Base-by-base conservation (phyloP, 2,888 invertebrate species). In the Automeris io region DNA sequence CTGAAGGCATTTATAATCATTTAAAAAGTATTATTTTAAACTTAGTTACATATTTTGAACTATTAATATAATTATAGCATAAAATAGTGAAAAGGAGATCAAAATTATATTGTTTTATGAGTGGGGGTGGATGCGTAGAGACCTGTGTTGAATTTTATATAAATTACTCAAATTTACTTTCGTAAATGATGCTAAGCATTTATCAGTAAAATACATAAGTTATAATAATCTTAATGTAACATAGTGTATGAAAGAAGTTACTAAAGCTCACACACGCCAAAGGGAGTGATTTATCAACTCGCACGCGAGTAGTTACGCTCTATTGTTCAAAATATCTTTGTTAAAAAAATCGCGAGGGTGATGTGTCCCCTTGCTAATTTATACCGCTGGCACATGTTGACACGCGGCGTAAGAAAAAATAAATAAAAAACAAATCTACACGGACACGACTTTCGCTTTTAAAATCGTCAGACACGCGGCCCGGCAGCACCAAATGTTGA, bases 351-450 rank as follows among this genome's bases (percentile, higher is more conserved):
- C 61, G 79, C 76, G 72, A 81, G 85, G 85, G 85, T 72, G 75
- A 70, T 61, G 54, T 51, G 57, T 64, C 69, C 85, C 85, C 82
- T 69, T 72, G 83, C 82, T 85, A 86, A 86, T 85, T 86, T 85
- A 73, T 67, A 81, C 74, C 71, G 58, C 68, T 64, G 69, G 81
- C 86, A 78, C 82, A 83, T 81, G 85, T 79, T 78, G 86, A 83
- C 86, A 83, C 85, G 83, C 78, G 82, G 63, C 66, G 54, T 48
- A 49, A 63, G 66, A 78, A 73, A 79, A 75, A 78, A 74, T 70
- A 64, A 73, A 70, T 70, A 61, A 72, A 77, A 77, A 78, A 78
- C 68, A 63, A 51, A 53, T 68, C 69, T 61, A 71, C 60, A 62
- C 64, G 61, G 67, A 85, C 82, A 82, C 60, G 72, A 70, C 57